phyloP scores from a whole-genome alignment of 2,797 vertebrate genomes.

The Chaenodraco wilsoni region DNA sequence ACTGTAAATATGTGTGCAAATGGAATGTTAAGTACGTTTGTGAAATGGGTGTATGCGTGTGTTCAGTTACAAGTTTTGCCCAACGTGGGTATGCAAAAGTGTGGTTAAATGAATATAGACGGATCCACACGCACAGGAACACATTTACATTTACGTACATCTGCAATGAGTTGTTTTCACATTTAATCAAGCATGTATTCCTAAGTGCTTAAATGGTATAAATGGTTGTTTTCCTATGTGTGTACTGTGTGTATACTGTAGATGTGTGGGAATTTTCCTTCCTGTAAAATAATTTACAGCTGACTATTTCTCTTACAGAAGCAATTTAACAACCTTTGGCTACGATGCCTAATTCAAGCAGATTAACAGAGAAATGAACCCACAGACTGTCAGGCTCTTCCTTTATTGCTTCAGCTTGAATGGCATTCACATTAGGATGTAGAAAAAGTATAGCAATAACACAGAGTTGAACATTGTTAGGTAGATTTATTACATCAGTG shows the following conservation, averaged over 20 bases:
- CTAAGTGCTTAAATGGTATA: slow-evolving; percentile 14
- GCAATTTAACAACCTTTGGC: slow-evolving; percentile 81
- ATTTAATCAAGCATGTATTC: slow-evolving; percentile 34
- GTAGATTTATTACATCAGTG: slow-evolving; percentile 17
- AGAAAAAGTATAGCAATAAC: slow-evolving; percentile 11
- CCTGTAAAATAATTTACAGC: slow-evolving; percentile 84
- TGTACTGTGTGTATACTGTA: slow-evolving; percentile 44
- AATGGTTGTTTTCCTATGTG: slow-evolving; percentile 28
- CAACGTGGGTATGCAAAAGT: background rate
- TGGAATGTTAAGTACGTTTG: slow-evolving; percentile 31
- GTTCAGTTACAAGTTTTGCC: slow-evolving; percentile 6
- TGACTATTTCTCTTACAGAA: slow-evolving; percentile 82
- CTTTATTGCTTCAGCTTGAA: slow-evolving; percentile 33
- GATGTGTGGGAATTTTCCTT: slow-evolving; percentile 63
- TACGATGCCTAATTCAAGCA: slow-evolving; percentile 85
- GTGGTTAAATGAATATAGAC: slow-evolving; percentile 1
- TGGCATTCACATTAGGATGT: slow-evolving; percentile 20
- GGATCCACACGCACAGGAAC: background rate
- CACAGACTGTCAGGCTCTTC: slow-evolving; percentile 40
- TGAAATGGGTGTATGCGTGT: slow-evolving; percentile 14
- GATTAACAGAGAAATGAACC: slow-evolving; percentile 53
- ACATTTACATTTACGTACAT: slow-evolving; percentile 26
- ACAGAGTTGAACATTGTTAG: slow-evolving; percentile 18
- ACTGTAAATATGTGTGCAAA: slow-evolving; percentile 37
- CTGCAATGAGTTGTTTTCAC: slow-evolving; percentile 21